Conservation (phyloP, 1,140 invertebrate species). For the Drosophila lacteicornis region DNA sequence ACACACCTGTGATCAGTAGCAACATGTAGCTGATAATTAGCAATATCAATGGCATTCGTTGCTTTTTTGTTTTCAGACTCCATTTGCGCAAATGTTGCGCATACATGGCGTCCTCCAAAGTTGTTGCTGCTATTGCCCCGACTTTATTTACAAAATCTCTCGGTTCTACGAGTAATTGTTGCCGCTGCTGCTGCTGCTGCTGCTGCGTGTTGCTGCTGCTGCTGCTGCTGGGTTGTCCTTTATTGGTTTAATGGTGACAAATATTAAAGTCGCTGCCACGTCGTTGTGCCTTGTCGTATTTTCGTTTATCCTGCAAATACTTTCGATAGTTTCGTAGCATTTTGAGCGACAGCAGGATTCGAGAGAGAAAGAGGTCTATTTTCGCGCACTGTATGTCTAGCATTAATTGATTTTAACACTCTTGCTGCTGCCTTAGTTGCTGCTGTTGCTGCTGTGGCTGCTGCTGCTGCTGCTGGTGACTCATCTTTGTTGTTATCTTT, state of each 20-base stretch:
- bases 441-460: slow-evolving; percentile 55
- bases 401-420: slow-evolving; percentile 74
- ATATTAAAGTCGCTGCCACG: slow-evolving; percentile 65
- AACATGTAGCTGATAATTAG: slow-evolving; percentile 81
- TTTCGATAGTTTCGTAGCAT: slow-evolving; percentile 83
- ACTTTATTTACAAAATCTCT: slow-evolving; percentile 75
- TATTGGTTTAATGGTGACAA: slow-evolving; percentile 61
- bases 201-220: slow-evolving; percentile 42
- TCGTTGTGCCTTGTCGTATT: slow-evolving; percentile 77
- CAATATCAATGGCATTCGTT: slow-evolving; percentile 84
- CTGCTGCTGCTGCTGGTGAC: slow-evolving; percentile 62
- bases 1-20: slow-evolving; percentile 73
- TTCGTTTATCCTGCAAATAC: slow-evolving; percentile 82
- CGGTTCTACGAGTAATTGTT: slow-evolving; percentile 36
- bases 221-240: slow-evolving; percentile 31
- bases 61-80: slow-evolving; percentile 85
- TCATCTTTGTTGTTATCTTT: slow-evolving; percentile 70
- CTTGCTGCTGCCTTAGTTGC: slow-evolving; percentile 32
- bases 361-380: slow-evolving; percentile 37
- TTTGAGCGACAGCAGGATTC: slow-evolving; percentile 65
- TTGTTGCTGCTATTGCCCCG: slow-evolving; percentile 76
- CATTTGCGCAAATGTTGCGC: slow-evolving; percentile 85
- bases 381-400: slow-evolving; percentile 59
- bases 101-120: slow-evolving; percentile 85
- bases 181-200: slow-evolving; percentile 23